A percentile compares a stretch with the other conserved stretches of the same genome.
Conservation (phyloP, 2,888 invertebrate species). For the Antitype chi region DNA sequence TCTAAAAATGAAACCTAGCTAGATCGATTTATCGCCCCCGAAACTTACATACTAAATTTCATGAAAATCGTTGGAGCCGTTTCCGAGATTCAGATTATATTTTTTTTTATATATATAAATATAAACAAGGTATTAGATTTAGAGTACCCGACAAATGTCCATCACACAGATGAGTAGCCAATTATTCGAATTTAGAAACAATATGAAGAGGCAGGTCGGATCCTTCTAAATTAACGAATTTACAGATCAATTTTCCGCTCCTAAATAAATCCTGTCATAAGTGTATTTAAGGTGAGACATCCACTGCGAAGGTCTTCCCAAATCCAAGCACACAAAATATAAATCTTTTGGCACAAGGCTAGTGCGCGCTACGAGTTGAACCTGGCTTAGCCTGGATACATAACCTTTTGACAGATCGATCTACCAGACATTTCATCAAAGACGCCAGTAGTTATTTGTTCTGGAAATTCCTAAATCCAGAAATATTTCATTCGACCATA, state of each 20-base stretch:
- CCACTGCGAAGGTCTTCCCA: too few relatives aligned
- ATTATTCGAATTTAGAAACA: conserved; percentile 15
- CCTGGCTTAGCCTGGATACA: background rate
- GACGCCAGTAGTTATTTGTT: background rate
- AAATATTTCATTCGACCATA: conserved; percentile 9
- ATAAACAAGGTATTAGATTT: too few relatives aligned
- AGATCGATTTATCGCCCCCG: too few relatives aligned
- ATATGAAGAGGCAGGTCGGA: background rate
- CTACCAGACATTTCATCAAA: conserved; percentile 5
- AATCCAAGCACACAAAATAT: background rate
- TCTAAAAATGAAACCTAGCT: too few relatives aligned
- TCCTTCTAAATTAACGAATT: too few relatives aligned
- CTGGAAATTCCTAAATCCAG: background rate
- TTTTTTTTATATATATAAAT: too few relatives aligned
- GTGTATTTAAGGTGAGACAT: too few relatives aligned
- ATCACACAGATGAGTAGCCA: background rate
- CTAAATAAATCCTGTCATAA: too few relatives aligned
- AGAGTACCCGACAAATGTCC: background rate
- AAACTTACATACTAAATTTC: too few relatives aligned
- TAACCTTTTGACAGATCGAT: conserved; percentile 1
- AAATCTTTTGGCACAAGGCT: background rate
- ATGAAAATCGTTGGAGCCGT: too few relatives aligned
- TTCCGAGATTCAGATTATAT: too few relatives aligned
- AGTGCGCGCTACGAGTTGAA: background rate
- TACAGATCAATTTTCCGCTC: too few relatives aligned